Base-by-base conservation (phyloP, 2,113 vertebrate species). In the Puffinus mauretanicus region DNA sequence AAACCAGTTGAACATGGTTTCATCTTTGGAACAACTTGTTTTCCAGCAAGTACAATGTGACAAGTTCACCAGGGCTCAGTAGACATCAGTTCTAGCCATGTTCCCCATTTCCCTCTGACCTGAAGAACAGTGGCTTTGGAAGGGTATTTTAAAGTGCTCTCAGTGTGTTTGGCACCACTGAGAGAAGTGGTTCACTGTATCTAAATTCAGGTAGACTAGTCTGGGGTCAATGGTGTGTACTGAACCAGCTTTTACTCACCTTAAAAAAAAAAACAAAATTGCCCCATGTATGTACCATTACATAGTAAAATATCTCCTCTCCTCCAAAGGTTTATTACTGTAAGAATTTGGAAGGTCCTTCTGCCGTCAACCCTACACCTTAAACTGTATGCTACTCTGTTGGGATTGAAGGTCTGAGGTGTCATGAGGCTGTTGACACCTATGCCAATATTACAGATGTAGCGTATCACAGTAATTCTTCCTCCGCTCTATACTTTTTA, bases 281-380 rank as follows among this genome's bases (percentile, higher is more conserved):
- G 1, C 8, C 10, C 1, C 7, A 5, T 44, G 5, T 24, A 12
- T 49, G 2, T 36, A 9, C 44, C 1, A 4, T 8, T 61, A 29
- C 7, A 6, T 4, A 54, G 7, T 21, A 24, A n/a, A 88, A 32
- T 21, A 36, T 38, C 10, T 80, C 36, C 46, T 52, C 21, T 10
- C 5, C 9, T 4, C 4, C 51, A 83, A 55, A 93, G 8, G 14
- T 61, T 36, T 67, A 16, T 6, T 42, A 2, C 9, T 79, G 22
- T 34, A 25, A 36, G 44, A 85, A 64, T 82, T 67, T 0, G 1
- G 26, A 88, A 82, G 8, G 29, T 17, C 3, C 16, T 38, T 5
- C 30, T 92, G 22, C 15, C 1, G 2, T 26, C 29, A 44, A 0
- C 13, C 26, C n/a, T 6, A 1, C 17, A 20, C 26, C 20, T 85